These are phyloP conservation scores for Heterodera carotae DNA, from an alignment of 1,140 invertebrate genomes.

Conservation along the genomic window DNA sequence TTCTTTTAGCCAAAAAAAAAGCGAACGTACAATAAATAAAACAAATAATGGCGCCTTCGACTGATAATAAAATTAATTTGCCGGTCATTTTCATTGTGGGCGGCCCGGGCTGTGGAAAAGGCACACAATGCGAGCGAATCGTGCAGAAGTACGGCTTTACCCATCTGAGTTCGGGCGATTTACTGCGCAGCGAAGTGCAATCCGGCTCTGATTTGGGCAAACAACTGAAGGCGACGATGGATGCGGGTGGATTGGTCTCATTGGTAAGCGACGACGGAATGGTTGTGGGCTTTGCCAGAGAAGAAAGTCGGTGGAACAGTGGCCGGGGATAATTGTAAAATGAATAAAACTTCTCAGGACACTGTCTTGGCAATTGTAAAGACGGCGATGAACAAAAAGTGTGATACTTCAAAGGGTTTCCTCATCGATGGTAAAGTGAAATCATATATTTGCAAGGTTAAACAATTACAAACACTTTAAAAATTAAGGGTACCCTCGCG, in stretches of 20 bases:
- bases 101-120: constrained; percentile 95
- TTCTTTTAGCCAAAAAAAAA: no score
- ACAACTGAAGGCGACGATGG: constrained; percentile 81
- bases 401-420: constrained; percentile 78
- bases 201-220: constrained; percentile 82
- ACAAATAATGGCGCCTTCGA: no score
- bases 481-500: constrained; percentile 76
- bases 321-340: no score
- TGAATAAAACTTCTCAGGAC: no score
- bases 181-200: constrained; percentile 81
- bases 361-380: constrained; percentile 83
- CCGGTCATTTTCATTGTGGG: constrained; percentile 69
- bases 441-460: not conserved
- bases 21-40: no score
- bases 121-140: constrained; percentile 90
- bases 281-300: no score
- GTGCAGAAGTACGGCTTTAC: constrained; percentile 85
- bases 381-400: constrained; percentile 76
- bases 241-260: constrained; percentile 82
- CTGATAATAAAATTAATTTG: constrained; percentile 48
- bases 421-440: constrained; percentile 83
- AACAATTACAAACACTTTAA: not conserved
- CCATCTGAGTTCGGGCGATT: constrained; percentile 90
- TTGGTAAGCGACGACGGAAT: no score
- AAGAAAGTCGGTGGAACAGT: no score